phyloP scores from a whole-genome alignment of 2,113 vertebrate species.

The Pionites leucogaster region DNA sequence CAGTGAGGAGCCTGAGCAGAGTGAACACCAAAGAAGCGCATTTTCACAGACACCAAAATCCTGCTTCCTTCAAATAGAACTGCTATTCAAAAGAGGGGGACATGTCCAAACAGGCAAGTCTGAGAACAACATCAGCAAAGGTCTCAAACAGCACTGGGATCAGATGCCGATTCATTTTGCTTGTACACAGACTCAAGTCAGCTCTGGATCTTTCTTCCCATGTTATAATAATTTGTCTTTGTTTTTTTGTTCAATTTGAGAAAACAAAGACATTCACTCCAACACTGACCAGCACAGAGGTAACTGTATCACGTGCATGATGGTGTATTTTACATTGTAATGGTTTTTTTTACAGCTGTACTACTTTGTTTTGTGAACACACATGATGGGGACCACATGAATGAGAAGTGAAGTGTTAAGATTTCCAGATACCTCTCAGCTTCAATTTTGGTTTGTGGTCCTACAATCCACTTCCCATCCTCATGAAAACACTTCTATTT shows the following conservation, averaged over 20 bases:
- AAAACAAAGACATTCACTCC: neutral
- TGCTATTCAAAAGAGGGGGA: neutral
- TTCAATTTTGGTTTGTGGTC: neutral
- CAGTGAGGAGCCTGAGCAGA: neutral
- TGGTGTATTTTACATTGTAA: neutral
- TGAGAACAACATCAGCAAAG: neutral
- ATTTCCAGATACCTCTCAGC: neutral
- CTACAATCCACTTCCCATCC: neutral
- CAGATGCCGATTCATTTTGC: neutral
- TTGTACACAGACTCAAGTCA: neutral
- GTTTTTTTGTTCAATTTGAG: neutral
- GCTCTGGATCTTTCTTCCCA: neutral
- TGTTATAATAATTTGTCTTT: neutral
- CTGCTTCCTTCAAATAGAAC: neutral
- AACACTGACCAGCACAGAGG: neutral
- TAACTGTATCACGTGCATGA: neutral
- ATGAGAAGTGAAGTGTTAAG: neutral
- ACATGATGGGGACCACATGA: neutral
- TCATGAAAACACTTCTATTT: neutral
- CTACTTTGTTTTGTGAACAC: neutral
- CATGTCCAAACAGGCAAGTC: accelerated
- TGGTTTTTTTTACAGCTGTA: neutral
- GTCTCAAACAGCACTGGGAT: neutral
- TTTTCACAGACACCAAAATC: neutral
- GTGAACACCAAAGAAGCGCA: neutral